Evolutionary conservation across 2,113 vertebrate species (phyloP).

Genomic region (Corythoichthys intestinalis): DNA sequence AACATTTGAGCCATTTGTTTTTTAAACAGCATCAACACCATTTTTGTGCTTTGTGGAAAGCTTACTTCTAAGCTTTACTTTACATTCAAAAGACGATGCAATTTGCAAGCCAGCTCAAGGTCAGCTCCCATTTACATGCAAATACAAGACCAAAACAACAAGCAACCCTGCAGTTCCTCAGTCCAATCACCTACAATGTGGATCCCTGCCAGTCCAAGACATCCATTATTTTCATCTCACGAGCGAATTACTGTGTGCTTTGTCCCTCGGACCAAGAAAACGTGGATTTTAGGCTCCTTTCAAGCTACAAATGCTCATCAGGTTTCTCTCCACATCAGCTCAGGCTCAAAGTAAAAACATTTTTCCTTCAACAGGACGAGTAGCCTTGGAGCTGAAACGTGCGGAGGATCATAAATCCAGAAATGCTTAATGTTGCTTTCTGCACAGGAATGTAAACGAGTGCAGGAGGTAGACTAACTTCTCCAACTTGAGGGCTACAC

Average conservation of each 20-base stretch:
- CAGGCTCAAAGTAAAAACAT: slow-evolving; percentile 20
- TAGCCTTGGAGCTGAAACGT: slow-evolving; percentile 40
- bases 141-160: slow-evolving; percentile 32
- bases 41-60: slow-evolving; percentile 14
- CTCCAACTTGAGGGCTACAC: slow-evolving; percentile 1
- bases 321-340: slow-evolving; percentile 1
- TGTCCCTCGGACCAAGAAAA: background rate
- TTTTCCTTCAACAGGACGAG: slow-evolving; percentile 31
- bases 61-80: slow-evolving; percentile 11
- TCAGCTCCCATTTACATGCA: slow-evolving; percentile 46
- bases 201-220: slow-evolving; percentile 8
- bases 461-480: slow-evolving; percentile 31
- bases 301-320: slow-evolving; percentile 18
- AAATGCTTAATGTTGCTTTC: slow-evolving; percentile 11
- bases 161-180: slow-evolving; percentile 9
- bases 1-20: background rate
- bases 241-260: background rate
- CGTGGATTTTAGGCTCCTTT: background rate
- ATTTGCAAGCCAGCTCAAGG: slow-evolving; percentile 38
- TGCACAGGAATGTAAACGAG: slow-evolving; percentile 39
- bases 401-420: slow-evolving; percentile 8
- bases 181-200: slow-evolving; percentile 5
- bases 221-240: background rate
- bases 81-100: slow-evolving; percentile 31
- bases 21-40: slow-evolving; percentile 10